These are phyloP conservation scores for Odontesthes bonariensis DNA, from an alignment of 2,113 vertebrate species.

Conservation along the genomic window DNA sequence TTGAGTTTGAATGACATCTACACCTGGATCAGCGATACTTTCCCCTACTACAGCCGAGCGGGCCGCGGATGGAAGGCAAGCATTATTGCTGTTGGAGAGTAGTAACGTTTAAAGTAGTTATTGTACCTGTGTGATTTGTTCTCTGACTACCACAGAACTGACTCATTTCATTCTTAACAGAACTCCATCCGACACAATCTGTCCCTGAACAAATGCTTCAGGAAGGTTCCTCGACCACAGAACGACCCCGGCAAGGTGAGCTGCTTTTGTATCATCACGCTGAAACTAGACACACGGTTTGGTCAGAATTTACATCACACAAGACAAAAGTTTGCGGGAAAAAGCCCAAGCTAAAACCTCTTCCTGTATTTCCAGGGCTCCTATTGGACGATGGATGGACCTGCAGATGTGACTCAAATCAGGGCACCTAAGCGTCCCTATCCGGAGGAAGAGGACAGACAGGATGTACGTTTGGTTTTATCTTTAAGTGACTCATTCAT, in stretches of 20 bases:
- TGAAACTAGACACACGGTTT: background rate
- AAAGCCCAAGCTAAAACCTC: background rate
- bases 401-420: slow-evolving; percentile 76
- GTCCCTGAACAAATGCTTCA: slow-evolving; percentile 97
- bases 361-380: slow-evolving; percentile 87
- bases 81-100: background rate
- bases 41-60: slow-evolving; percentile 93
- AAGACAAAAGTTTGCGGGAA: background rate
- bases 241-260: slow-evolving; percentile 95
- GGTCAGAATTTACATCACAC: background rate
- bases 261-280: background rate
- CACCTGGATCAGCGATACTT: slow-evolving; percentile 97
- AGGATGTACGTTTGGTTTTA: slow-evolving; percentile 38
- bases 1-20: slow-evolving; percentile 98
- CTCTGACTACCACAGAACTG: background rate
- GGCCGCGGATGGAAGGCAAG: slow-evolving; percentile 97
- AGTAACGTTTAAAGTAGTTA: background rate
- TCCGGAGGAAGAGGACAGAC: slow-evolving; percentile 86
- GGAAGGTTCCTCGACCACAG: slow-evolving; percentile 95
- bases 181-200: slow-evolving; percentile 98
- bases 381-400: slow-evolving; percentile 97
- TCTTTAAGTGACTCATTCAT: background rate
- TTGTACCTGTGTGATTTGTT: background rate
- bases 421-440: slow-evolving; percentile 89
- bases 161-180: slow-evolving; percentile 70